Evolutionary conservation across 2,888 invertebrate genomes (phyloP), one percentile per base, ranked within the genome.

Genomic region (Chrysolina oricalcia): DNA sequence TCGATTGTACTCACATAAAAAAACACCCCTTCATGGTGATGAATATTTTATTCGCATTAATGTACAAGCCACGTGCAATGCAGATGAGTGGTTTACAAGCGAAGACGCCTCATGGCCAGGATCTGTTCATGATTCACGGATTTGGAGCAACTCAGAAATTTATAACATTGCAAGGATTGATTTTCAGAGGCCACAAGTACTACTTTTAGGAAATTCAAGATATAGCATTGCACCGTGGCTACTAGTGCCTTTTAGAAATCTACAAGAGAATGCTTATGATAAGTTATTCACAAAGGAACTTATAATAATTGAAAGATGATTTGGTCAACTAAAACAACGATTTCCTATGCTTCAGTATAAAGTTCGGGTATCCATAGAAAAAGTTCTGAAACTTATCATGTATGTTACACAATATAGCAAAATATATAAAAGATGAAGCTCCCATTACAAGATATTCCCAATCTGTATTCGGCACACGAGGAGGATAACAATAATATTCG

Each of bases 41-140:
- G 78, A 79, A 75, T 80, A 80, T 72, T 70, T 80, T 15, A 80
- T 80, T 73, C 72, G 79, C 35, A 75, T 77, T n/a, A 80, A 79
- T 72, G 77, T 79, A 17, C 72, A 80, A 74, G 79, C 78, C 50
- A 78, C 77, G 6, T 77, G 78, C 70, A 72, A 80, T 73, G 59
- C 72, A 41, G 48, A 73, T 68, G 75, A 74, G 53, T 65, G 65
- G 67, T 80, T 80, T 73, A 79, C 76, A 70, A 77, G 73, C 64
- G 53, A 78, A 50, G 80, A 81, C 71, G 77, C 69, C 19, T 70
- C 70, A 35, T 48, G 48, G 48, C 48, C 48, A 48, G 48, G 48
- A 48, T 48, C 48, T 15, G 74, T 79, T 10, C 72, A 76, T 64
- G 78, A 79, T 62, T 66, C 43, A 21, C 50, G 74, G 41, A 78